Conservation (phyloP, 2,113 vertebrate genomes). For the Mesitornis unicolor region DNA sequence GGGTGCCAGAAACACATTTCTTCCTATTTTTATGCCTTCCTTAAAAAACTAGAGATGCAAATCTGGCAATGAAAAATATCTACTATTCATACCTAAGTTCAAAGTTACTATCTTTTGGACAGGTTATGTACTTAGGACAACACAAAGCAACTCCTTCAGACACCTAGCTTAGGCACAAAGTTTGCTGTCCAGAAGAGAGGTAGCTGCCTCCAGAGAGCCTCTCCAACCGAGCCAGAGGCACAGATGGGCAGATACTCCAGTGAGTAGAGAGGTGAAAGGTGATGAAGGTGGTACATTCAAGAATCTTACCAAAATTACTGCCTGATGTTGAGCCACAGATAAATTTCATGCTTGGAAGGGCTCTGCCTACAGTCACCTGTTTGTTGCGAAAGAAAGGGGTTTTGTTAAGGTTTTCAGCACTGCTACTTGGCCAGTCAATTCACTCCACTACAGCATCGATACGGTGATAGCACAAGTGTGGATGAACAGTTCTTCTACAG, state of each 20-base stretch:
- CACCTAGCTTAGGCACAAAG: not conserved
- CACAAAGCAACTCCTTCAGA: not conserved
- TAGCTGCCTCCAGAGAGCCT: not conserved
- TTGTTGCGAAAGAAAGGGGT: not conserved
- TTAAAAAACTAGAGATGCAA: not conserved
- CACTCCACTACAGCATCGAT: accelerated
- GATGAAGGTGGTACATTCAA: not conserved
- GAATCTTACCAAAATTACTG: not conserved
- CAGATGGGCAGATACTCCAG: not conserved
- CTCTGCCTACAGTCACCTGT: not conserved
- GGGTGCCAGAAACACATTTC: not conserved
- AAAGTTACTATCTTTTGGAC: not conserved
- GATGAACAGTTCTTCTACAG: not conserved
- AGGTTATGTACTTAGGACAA: not conserved
- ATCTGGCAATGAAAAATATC: not conserved
- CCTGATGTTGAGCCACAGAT: not conserved
- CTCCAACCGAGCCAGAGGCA: not conserved
- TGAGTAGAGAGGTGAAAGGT: not conserved
- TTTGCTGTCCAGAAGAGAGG: not conserved
- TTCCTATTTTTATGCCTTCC: not conserved
- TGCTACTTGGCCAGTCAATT: not conserved
- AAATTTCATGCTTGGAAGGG: not conserved
- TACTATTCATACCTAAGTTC: not conserved
- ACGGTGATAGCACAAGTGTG: not conserved
- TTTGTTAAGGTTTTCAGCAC: not conserved